Evolutionary conservation across 2,797 vertebrate species (phyloP).

Genomic region (Hydrocynus forskahlii): DNA sequence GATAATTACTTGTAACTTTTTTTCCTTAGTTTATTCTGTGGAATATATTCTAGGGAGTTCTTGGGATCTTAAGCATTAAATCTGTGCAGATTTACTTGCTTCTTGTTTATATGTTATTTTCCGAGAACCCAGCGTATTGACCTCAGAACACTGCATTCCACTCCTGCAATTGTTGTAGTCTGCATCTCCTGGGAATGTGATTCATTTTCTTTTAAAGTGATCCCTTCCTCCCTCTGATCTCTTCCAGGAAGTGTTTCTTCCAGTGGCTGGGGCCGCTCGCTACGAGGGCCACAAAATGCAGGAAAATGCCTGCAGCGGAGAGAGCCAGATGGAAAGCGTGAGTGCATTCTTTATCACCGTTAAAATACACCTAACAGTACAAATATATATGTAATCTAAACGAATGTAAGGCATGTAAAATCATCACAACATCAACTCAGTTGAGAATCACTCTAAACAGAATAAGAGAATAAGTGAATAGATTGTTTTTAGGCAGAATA

Average conservation of each 20-base stretch:
- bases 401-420: background rate
- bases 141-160: background rate
- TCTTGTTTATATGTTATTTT: background rate
- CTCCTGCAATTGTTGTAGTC: background rate
- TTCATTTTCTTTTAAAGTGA: constrained; percentile 6
- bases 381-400: background rate
- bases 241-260: constrained; percentile 36
- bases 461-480: background rate
- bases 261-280: constrained; percentile 17
- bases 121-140: background rate
- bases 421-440: background rate
- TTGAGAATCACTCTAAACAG: background rate
- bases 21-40: background rate
- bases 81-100: background rate
- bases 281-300: constrained; percentile 53
- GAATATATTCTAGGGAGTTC: background rate
- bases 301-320: constrained; percentile 54
- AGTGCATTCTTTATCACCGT: constrained; percentile 34
- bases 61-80: background rate
- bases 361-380: background rate
- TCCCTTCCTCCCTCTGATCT: constrained; percentile 38
- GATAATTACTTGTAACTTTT: background rate
- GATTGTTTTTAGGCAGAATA: background rate
- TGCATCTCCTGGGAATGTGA: constrained; percentile 4
- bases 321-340: constrained; percentile 57